Evolutionary conservation across 2,113 vertebrate genomes (phyloP).

Genomic region (Tyto alba): DNA sequence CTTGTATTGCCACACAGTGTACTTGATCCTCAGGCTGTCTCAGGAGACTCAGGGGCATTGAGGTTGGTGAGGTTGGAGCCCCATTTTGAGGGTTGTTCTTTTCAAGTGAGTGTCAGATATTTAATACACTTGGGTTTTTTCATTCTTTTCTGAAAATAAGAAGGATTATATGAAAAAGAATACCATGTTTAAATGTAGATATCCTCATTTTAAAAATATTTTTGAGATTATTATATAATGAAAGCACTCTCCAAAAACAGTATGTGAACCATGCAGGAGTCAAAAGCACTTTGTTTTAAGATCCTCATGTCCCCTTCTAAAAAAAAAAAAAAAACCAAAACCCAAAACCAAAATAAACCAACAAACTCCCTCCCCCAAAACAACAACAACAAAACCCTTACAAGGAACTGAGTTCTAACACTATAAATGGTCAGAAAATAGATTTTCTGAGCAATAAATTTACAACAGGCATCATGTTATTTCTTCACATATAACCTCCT

Average conservation of each 20-base stretch:
- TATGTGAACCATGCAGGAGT: neutral
- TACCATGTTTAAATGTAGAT: neutral
- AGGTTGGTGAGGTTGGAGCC: neutral
- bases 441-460: neutral
- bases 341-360: no score
- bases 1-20: neutral
- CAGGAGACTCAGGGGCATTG: rapidly evolving
- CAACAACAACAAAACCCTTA: no score
- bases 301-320: neutral
- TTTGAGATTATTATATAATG: neutral
- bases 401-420: neutral
- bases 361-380: no score
- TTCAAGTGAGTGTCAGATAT: neutral
- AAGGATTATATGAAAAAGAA: neutral
- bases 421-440: neutral
- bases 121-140: neutral
- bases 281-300: neutral
- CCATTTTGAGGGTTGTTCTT: neutral
- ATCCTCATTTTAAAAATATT: rapidly evolving
- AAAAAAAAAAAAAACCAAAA: no score
- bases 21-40: neutral
- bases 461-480: rapidly evolving
- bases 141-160: neutral
- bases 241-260: neutral
- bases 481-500: neutral